Evolutionary conservation across 1,140 invertebrate species (phyloP).

Genomic region (Pararge aegeria): DNA sequence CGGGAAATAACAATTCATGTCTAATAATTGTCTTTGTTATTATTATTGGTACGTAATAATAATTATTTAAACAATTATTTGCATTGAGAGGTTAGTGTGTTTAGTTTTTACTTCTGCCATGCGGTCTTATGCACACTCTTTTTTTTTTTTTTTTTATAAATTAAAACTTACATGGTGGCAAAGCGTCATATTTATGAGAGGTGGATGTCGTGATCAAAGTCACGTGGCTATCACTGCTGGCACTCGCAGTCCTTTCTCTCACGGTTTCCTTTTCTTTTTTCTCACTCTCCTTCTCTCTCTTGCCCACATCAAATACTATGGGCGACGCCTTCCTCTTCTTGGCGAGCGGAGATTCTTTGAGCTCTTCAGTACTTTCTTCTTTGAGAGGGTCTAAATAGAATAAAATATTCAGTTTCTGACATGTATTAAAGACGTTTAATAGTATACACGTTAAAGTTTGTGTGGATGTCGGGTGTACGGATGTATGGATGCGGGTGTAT

Average conservation of each 20-base stretch:
- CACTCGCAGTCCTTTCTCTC: conserved; percentile 58
- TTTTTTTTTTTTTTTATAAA: neutral
- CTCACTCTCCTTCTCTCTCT: conserved; percentile 45
- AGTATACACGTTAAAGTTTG: too few species aligned
- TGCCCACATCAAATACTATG: conserved; percentile 77
- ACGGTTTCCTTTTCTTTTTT: conserved; percentile 51
- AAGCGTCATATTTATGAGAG: conserved; percentile 71
- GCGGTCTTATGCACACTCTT: too few species aligned
- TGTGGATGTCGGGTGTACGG: too few species aligned
- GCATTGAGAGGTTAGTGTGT: too few species aligned
- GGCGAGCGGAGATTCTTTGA: conserved; percentile 29
- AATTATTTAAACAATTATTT: too few species aligned
- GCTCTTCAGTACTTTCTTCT: conserved; percentile 19
- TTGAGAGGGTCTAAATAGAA: conserved; percentile 2
- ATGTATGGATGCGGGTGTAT: too few species aligned
- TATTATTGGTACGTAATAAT: too few species aligned
- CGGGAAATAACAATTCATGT: too few species aligned
- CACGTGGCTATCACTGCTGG: conserved; percentile 65
- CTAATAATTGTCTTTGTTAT: too few species aligned
- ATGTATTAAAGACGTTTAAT: too few species aligned
- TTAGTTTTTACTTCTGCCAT: too few species aligned
- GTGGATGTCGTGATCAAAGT: conserved; percentile 47
- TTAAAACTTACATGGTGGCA: conserved; percentile 70
- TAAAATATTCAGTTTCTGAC: too few species aligned
- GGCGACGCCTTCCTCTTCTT: conserved; percentile 76